Evolutionary conservation across 2,113 vertebrate genomes (phyloP).

Genomic region (Myocastor coypus): DNA sequence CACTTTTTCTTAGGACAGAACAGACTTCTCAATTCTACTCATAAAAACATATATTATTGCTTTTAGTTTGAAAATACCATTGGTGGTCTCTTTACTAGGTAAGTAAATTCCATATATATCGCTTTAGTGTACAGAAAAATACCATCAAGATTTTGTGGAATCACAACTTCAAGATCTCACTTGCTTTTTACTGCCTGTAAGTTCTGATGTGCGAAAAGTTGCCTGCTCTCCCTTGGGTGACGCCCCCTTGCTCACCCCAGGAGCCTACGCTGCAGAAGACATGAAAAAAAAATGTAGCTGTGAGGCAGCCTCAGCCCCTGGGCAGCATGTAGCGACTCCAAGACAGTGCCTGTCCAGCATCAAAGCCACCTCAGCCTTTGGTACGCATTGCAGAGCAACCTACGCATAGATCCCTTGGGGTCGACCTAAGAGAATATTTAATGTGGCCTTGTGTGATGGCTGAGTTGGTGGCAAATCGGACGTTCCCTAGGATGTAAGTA

Average conservation of each 20-base stretch:
- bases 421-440: background rate
- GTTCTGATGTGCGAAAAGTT: background rate
- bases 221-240: background rate
- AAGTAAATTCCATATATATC: background rate
- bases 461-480: background rate
- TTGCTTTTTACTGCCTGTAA: background rate
- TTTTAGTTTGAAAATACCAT: constrained; percentile 6
- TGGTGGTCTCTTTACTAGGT: background rate
- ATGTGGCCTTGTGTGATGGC: background rate
- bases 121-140: background rate
- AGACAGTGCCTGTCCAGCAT: background rate
- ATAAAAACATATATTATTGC: background rate
- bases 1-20: constrained; percentile 2
- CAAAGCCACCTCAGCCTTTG: background rate
- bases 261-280: background rate
- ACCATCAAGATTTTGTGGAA: constrained; percentile 2
- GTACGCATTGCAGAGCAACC: background rate
- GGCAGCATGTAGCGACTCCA: background rate
- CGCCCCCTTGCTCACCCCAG: background rate
- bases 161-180: constrained; percentile 11
- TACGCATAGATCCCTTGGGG: background rate
- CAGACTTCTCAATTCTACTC: background rate
- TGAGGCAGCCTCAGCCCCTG: background rate
- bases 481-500: background rate
- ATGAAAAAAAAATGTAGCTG: background rate